Evolutionary conservation across 2,113 vertebrate genomes (phyloP).

Genomic region (Lophotis ruficrista): DNA sequence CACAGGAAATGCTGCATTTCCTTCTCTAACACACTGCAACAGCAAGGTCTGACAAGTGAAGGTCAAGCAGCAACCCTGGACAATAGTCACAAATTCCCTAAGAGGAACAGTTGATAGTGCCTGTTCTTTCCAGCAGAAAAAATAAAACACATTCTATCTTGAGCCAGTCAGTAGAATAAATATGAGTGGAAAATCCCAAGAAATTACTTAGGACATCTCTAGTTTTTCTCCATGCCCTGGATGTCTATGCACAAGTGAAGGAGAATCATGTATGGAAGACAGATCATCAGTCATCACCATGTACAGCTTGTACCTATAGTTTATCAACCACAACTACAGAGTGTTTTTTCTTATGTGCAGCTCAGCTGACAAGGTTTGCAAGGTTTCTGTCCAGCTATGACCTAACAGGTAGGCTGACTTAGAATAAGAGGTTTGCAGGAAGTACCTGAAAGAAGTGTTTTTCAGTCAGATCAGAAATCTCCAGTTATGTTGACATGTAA

Average conservation of each 20-base stretch:
- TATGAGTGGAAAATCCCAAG: neutral
- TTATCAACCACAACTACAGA: neutral
- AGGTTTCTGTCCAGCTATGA: constrained; percentile 25
- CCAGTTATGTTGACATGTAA: neutral
- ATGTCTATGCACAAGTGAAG: neutral
- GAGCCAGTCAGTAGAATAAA: neutral
- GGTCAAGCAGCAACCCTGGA: constrained; percentile 30
- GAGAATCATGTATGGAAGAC: neutral
- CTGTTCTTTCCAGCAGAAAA: neutral
- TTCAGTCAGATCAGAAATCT: neutral
- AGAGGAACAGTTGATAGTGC: constrained; percentile 19
- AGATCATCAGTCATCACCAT: neutral
- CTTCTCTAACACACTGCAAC: neutral
- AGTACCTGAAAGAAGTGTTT: neutral
- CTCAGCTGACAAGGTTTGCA: constrained; percentile 10
- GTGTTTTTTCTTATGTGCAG: neutral
- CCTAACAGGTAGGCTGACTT: neutral
- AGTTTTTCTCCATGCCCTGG: neutral
- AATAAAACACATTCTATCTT: neutral
- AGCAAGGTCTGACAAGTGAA: constrained; percentile 5
- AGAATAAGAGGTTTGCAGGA: neutral
- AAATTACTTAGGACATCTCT: neutral
- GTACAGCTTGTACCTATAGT: neutral
- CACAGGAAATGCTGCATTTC: neutral
- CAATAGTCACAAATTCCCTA: neutral